These are phyloP conservation scores for Chelonoidis abingdonii DNA, from an alignment of 2,113 vertebrate species.

Conservation along the genomic window DNA sequence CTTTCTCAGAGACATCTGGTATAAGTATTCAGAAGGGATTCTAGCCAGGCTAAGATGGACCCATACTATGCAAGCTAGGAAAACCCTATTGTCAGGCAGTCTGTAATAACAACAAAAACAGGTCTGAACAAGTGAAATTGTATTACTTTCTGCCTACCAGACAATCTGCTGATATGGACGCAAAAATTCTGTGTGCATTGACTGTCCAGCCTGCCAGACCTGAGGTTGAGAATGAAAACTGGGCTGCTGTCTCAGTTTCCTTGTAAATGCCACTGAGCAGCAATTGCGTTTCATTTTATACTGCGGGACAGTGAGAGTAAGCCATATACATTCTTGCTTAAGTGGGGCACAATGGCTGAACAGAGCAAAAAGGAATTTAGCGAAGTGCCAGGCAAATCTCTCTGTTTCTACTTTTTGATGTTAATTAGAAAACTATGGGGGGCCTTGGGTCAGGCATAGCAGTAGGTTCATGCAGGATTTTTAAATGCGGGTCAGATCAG, in stretches of 20 bases:
- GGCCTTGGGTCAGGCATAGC: neutral
- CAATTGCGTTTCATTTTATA: neutral
- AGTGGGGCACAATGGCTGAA: neutral
- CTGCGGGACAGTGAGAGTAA: neutral
- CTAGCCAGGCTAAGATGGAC: neutral
- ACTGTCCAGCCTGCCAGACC: neutral
- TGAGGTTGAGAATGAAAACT: neutral
- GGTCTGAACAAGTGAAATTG: neutral
- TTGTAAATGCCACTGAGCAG: neutral
- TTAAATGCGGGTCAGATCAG: neutral
- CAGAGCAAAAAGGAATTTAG: neutral
- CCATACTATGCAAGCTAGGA: neutral
- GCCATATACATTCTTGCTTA: neutral
- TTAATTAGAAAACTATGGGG: neutral
- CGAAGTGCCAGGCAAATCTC: neutral
- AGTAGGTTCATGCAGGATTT: neutral
- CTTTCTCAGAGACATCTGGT: neutral
- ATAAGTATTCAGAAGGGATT: neutral
- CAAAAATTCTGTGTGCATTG: neutral
- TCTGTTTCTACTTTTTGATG: neutral
- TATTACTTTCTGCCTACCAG: neutral
- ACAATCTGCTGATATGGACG: accelerated
- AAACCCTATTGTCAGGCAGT: neutral
- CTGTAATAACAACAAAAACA: accelerated
- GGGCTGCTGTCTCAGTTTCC: neutral